Evolutionary conservation across 2,888 invertebrate species (phyloP), one percentile per base, ranked within the genome.

Genomic region (Philereme transversata): DNA sequence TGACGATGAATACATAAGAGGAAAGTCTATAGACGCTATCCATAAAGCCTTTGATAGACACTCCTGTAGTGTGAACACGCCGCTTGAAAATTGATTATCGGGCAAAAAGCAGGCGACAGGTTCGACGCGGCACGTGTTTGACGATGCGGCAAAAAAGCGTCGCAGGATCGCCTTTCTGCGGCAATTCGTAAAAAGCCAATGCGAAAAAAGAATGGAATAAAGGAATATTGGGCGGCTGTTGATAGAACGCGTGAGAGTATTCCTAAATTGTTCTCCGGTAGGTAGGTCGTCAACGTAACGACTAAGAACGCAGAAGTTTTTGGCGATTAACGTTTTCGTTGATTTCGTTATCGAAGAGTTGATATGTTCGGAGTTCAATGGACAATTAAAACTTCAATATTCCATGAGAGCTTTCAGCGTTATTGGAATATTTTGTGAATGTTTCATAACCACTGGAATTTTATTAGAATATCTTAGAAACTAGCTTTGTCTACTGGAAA

Each of bases 121-220:
- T 70, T 65, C 73, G 64, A 67, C 69, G 75, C 80, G 81, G 83
- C 83, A 83, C 86, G 85, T 83, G 86, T 81, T 75, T 68, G 72
- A 71, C 68, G 65, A 64, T 64, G 62, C 64, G 61, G 64, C 69
- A 77, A 75, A 76, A 76, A 78, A 63, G 57, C 58, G 70, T 22
- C 22, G 8, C 43, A n/a, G 45, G 45, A 10, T 72, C 69, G 71
- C 71, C 10, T 76, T 76, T 77, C 60, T 70, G 72, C 69, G 70
- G 63, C 67, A 72, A 68, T 69, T 45, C 51, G 48, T 72, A 77
- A 75, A 67, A 66, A 51, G 43, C 35, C 43, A 38, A 5, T 49
- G 45, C 60, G 46, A 57, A 54, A 62, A 62, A 65, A 65, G 33
- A 46, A 9, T 51, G 45, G 44, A 38, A 57, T 50, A 61, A 59